Conservation (phyloP, 2,888 invertebrate species). For the Dolichomitus sp. region DNA sequence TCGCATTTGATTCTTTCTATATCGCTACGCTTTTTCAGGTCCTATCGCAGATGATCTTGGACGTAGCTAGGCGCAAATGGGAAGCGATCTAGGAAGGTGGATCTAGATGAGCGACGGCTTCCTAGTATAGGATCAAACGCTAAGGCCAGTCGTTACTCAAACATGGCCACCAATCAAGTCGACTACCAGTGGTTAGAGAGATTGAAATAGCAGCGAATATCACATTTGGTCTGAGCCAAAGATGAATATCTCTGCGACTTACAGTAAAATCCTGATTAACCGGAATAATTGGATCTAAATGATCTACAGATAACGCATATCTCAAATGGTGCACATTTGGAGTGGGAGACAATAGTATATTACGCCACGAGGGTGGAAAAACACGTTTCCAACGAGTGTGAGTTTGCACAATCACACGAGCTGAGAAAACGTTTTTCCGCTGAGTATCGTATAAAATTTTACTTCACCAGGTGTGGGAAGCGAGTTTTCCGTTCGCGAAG, state of each 20-base stretch:
- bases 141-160: slow-evolving; percentile 81
- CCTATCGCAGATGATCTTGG: slow-evolving; percentile 83
- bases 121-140: slow-evolving; percentile 81
- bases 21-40: slow-evolving; percentile 67
- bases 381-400: too few species aligned
- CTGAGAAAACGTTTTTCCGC: too few species aligned
- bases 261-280: not conserved
- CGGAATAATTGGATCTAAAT: not conserved
- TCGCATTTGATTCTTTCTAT: not conserved
- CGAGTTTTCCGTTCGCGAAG: too few species aligned
- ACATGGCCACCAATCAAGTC: slow-evolving; percentile 86
- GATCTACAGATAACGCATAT: not conserved
- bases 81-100: slow-evolving; percentile 75
- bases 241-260: not conserved
- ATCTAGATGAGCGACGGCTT: slow-evolving; percentile 82
- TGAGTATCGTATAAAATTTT: too few species aligned
- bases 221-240: slow-evolving; percentile 37
- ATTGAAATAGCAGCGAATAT: slow-evolving; percentile 21
- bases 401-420: too few species aligned
- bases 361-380: too few species aligned
- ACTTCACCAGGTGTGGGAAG: too few species aligned
- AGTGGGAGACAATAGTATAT: too few species aligned
- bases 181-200: slow-evolving; percentile 87
- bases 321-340: not conserved
- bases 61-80: slow-evolving; percentile 77